Conservation (phyloP, 2,797 vertebrate genomes). For the Telmatherina bonti region DNA sequence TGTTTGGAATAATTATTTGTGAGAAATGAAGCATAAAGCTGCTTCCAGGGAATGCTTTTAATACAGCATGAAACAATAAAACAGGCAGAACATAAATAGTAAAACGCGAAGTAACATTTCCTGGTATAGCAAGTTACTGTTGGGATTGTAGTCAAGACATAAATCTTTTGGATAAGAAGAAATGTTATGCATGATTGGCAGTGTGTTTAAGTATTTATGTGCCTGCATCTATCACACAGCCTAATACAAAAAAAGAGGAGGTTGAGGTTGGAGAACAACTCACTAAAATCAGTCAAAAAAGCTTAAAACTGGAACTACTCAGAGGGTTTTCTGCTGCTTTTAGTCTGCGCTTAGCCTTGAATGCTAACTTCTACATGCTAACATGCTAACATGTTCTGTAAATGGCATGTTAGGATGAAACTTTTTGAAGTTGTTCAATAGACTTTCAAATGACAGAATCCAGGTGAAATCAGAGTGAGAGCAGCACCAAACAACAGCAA, state of each 20-base stretch:
- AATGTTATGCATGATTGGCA: not conserved
- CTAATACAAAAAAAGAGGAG: too few species aligned
- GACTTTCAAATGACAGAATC: too few species aligned
- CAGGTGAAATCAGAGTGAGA: too few species aligned
- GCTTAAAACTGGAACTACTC: not conserved
- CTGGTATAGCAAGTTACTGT: too few species aligned
- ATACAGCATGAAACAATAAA: not conserved
- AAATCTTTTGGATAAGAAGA: not conserved
- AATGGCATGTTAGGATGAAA: too few species aligned
- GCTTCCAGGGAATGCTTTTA: not conserved
- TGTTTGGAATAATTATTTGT: slow-evolving; percentile 16
- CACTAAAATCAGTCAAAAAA: too few species aligned
- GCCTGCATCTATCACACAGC: not conserved
- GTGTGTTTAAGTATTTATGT: not conserved
- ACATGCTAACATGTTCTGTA: too few species aligned
- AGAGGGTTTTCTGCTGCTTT: not conserved
- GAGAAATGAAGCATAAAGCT: not conserved
- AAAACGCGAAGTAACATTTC: not conserved
- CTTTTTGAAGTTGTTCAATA: too few species aligned
- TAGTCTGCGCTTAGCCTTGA: too few species aligned
- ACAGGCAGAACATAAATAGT: not conserved
- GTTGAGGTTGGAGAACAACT: too few species aligned
- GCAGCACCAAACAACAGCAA: too few species aligned
- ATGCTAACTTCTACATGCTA: too few species aligned
- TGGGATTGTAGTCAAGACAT: not conserved